phyloP scores from a whole-genome alignment of 92 coral and sea anemone species.

The Metridium senile region DNA sequence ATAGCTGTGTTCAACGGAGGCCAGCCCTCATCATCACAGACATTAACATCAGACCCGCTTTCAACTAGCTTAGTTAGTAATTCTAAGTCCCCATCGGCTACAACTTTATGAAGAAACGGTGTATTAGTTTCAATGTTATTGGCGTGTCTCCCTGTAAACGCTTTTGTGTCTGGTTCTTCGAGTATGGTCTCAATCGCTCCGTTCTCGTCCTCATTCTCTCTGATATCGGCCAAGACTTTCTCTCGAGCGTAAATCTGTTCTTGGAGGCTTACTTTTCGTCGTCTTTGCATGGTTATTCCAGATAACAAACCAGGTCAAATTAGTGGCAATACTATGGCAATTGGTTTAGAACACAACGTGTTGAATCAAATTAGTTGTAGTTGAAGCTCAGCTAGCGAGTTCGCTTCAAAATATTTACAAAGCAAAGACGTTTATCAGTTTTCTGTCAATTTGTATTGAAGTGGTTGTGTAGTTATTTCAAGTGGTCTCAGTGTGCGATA shows the following conservation, averaged over 20 bases:
- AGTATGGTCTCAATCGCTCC: background rate
- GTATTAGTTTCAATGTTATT: slow-evolving; percentile 11
- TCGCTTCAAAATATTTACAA: background rate
- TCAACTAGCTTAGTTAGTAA: slow-evolving; percentile 57
- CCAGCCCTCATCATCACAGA: slow-evolving; percentile 76
- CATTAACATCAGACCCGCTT: slow-evolving; percentile 77
- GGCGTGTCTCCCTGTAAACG: background rate
- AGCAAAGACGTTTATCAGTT: background rate
- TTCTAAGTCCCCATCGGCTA: slow-evolving; percentile 64
- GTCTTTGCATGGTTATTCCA: slow-evolving; percentile 44
- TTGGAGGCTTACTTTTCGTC: slow-evolving; percentile 62
- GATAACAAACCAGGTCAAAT: no score
- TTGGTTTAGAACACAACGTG: background rate
- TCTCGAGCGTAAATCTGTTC: slow-evolving; percentile 39
- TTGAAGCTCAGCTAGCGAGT: background rate
- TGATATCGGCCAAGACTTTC: slow-evolving; percentile 63
- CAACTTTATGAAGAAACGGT: slow-evolving; percentile 65
- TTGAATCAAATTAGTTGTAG: background rate
- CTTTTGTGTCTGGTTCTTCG: background rate
- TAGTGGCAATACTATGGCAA: background rate
- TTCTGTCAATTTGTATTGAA: background rate
- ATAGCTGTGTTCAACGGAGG: slow-evolving; percentile 85
- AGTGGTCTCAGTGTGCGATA: background rate
- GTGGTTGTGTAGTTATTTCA: background rate
- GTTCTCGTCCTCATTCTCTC: slow-evolving; percentile 57